These are phyloP conservation scores for Liasis olivaceus DNA, from an alignment of 2,797 vertebrate genomes.

Conservation along the genomic window DNA sequence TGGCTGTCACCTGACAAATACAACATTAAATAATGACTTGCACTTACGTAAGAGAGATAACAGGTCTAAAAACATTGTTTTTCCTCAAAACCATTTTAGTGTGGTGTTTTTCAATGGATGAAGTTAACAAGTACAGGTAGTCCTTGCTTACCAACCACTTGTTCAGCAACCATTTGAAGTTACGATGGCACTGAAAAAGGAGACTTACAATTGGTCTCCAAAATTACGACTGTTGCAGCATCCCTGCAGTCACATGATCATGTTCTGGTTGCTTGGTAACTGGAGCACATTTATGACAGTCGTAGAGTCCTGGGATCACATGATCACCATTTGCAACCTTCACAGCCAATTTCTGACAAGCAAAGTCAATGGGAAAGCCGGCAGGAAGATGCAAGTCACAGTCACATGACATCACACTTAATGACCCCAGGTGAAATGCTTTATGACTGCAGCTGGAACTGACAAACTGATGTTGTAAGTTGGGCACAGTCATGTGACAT, in stretches of 20 bases:
- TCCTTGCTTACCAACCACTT: not conserved
- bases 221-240: not conserved
- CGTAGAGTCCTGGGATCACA: not conserved
- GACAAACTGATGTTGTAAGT: not conserved
- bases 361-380: not conserved
- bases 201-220: not conserved
- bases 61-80: not conserved
- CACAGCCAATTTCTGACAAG: not conserved
- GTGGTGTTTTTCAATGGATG: not conserved
- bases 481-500: not conserved
- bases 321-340: not conserved
- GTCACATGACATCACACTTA: not conserved
- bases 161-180: not conserved
- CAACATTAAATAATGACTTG: not conserved
- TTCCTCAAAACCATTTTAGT: not conserved
- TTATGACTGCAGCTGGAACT: not conserved
- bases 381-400: not conserved
- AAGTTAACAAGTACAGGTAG: not conserved
- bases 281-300: not conserved
- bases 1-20: not conserved
- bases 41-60: not conserved
- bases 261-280: not conserved
- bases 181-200: not conserved
- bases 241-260: not conserved
- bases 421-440: not conserved